A percentile compares a stretch with the other conserved stretches of the same genome.
phyloP scores from a whole-genome alignment of 2,113 vertebrate genomes.

The Nothocercus julius region DNA sequence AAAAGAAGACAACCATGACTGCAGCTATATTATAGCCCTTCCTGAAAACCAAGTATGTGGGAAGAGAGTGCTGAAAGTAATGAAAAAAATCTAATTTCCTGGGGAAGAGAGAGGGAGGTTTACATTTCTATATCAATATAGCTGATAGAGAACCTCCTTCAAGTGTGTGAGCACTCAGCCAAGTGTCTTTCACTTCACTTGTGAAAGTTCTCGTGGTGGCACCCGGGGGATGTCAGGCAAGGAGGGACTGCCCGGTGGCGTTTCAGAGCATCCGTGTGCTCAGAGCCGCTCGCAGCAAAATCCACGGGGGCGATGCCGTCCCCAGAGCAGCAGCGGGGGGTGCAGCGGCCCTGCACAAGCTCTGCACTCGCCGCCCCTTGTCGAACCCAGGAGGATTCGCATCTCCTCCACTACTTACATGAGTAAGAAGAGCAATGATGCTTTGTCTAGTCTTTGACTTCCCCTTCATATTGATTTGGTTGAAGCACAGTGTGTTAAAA shows the following conservation, averaged over 20 bases:
- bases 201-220: neutral
- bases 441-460: neutral
- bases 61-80: neutral
- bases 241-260: neutral
- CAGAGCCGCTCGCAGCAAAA: neutral
- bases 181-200: neutral
- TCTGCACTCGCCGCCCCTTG: neutral
- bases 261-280: neutral
- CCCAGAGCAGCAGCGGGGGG: neutral
- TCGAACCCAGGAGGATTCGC: neutral
- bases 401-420: neutral
- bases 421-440: neutral
- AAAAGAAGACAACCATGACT: neutral
- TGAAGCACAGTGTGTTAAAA: neutral
- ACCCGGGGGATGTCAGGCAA: neutral
- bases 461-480: neutral
- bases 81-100: neutral
- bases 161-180: neutral
- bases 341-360: neutral
- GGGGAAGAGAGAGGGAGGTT: neutral
- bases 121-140: neutral
- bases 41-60: neutral
- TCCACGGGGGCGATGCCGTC: neutral
- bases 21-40: neutral
- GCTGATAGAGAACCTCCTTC: neutral